Evolutionary conservation across 35 echinoderm and acorn worm genomes (phyloP).

Genomic region (Apostichopus californicus): DNA sequence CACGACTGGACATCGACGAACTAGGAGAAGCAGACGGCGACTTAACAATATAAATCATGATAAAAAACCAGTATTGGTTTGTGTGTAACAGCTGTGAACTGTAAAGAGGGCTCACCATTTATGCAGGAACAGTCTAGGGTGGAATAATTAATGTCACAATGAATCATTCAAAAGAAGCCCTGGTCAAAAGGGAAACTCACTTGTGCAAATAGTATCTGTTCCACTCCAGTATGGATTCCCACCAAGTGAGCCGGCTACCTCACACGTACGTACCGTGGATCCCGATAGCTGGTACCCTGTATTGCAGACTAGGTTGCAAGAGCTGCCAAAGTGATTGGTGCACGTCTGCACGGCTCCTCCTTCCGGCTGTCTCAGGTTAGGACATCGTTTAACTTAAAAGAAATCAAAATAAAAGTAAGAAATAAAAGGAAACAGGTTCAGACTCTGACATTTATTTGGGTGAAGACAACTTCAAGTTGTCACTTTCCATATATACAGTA

Average conservation of each 20-base stretch:
- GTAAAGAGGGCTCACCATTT: neutral
- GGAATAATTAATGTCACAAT: too few relatives aligned
- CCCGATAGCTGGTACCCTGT: slow-evolving; percentile 19
- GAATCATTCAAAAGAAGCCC: too few relatives aligned
- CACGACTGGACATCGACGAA: slow-evolving; percentile 38
- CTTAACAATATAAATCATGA: neutral
- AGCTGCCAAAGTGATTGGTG: slow-evolving; percentile 29
- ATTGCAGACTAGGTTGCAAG: slow-evolving; percentile 29
- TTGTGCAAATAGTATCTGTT: slow-evolving; percentile 29
- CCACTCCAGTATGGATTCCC: slow-evolving; percentile 36
- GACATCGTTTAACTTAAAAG: slow-evolving; percentile 43
- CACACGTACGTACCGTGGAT: slow-evolving; percentile 25
- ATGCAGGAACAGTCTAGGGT: too few relatives aligned
- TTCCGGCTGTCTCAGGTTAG: neutral
- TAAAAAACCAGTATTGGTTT: neutral
- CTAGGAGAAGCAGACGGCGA: neutral
- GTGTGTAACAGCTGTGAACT: neutral
- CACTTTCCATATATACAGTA: too few relatives aligned
- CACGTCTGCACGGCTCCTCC: neutral
- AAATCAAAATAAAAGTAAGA: too few relatives aligned
- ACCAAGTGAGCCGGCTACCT: neutral
- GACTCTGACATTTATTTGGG: too few relatives aligned
- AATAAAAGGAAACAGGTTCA: neutral
- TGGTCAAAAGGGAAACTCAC: neutral
- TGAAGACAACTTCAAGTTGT: too few relatives aligned